Evolutionary conservation across 2,797 vertebrate genomes (phyloP).

Genomic region (Onychomys arenicola): DNA sequence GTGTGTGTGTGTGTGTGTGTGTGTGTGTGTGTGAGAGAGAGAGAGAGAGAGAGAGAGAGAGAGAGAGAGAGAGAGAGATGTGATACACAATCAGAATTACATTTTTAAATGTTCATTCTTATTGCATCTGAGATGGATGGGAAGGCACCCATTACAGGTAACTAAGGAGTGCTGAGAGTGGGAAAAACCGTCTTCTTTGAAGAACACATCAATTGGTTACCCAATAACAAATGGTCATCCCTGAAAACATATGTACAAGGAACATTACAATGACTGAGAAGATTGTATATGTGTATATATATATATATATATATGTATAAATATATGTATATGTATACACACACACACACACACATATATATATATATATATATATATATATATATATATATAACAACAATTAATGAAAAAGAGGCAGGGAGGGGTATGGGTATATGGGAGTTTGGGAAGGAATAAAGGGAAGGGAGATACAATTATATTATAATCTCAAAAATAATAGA

Average conservation of each 20-base stretch:
- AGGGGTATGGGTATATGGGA: neutral
- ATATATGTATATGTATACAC: too few species aligned
- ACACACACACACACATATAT: too few species aligned
- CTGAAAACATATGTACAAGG: neutral
- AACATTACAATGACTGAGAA: neutral
- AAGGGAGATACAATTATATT: neutral
- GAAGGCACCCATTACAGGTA: neutral
- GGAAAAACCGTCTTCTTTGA: too few species aligned
- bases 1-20: too few species aligned
- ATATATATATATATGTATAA: too few species aligned
- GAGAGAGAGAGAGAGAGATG: neutral
- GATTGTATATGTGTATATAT: too few species aligned
- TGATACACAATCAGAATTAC: neutral
- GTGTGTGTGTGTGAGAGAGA: neutral
- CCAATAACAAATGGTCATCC: neutral
- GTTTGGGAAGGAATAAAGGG: neutral
- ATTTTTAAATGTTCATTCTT: constrained; percentile 41
- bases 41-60: neutral
- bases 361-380: too few species aligned
- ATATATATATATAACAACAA: too few species aligned
- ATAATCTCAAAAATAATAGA: neutral
- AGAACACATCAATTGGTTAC: neutral
- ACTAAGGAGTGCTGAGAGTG: neutral
- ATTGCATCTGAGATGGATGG: constrained; percentile 30
- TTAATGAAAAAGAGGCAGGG: neutral